These are phyloP conservation scores for Apus apus DNA, from an alignment of 2,113 vertebrate species.

Conservation along the genomic window DNA sequence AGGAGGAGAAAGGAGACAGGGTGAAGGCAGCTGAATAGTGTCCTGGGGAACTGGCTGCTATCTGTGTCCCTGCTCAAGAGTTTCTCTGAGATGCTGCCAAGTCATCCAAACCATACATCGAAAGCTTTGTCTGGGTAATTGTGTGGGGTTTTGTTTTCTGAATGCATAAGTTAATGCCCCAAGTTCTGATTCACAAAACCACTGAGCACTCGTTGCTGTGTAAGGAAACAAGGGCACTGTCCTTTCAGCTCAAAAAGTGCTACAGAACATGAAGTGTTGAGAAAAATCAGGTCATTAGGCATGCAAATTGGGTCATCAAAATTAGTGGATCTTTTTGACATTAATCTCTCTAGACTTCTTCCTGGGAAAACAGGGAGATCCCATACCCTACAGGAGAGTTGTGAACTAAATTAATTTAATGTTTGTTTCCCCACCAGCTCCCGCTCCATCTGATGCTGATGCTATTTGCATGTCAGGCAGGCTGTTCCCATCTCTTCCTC, in stretches of 20 bases:
- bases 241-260: slow-evolving; percentile 47
- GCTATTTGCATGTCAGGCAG: slow-evolving; percentile 11
- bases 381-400: slow-evolving; percentile 71
- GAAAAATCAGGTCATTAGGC: slow-evolving; percentile 70
- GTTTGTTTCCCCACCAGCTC: slow-evolving; percentile 62
- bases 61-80: slow-evolving; percentile 11
- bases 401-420: slow-evolving; percentile 73
- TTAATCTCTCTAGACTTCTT: slow-evolving; percentile 71
- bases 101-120: slow-evolving; percentile 20
- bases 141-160: slow-evolving; percentile 11
- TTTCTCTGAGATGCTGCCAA: slow-evolving; percentile 50
- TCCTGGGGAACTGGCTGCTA: slow-evolving; percentile 51
- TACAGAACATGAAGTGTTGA: slow-evolving; percentile 29
- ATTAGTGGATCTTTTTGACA: slow-evolving; percentile 74
- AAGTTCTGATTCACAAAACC: slow-evolving; percentile 46
- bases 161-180: slow-evolving; percentile 42
- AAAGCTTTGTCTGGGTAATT: background rate
- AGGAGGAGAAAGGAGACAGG: slow-evolving; percentile 34
- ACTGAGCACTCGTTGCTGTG: slow-evolving; percentile 5
- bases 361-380: slow-evolving; percentile 66
- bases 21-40: slow-evolving; percentile 51
- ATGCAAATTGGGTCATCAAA: slow-evolving; percentile 72
- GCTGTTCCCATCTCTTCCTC: background rate
- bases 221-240: slow-evolving; percentile 63
- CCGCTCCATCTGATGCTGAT: slow-evolving; percentile 37